Conservation (phyloP, 2,113 vertebrate species). For the Antennarius striatus region DNA sequence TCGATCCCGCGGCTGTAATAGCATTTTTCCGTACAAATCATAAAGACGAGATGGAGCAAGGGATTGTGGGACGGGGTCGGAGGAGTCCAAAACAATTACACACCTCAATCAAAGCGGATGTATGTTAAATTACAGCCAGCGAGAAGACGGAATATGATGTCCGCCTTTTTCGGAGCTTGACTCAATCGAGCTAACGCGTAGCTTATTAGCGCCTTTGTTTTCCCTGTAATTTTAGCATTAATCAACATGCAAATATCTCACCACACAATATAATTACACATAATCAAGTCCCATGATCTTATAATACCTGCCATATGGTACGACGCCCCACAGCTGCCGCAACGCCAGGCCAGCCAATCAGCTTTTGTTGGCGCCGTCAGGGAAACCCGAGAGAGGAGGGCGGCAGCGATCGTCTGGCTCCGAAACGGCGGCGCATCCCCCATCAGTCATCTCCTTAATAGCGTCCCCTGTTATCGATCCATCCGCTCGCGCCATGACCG, state of each 20-base stretch:
- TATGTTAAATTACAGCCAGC: conserved; percentile 43
- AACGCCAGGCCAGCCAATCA: conserved; percentile 33
- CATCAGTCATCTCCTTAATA: conserved; percentile 55
- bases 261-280: conserved; percentile 29
- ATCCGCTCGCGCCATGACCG: background rate
- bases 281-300: conserved; percentile 43
- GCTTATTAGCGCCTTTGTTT: conserved; percentile 3
- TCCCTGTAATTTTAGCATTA: background rate
- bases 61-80: conserved; percentile 29
- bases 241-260: conserved; percentile 32
- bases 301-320: conserved; percentile 47
- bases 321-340: conserved; percentile 45
- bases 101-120: conserved; percentile 38
- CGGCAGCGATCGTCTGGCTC: conserved; percentile 45
- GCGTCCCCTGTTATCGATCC: conserved; percentile 44
- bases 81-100: conserved; percentile 32
- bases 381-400: conserved; percentile 45
- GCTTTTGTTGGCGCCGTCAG: conserved; percentile 46
- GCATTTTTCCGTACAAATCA: conserved; percentile 63
- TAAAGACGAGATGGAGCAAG: conserved; percentile 33
- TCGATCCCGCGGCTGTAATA: conserved; percentile 60
- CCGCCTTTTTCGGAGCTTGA: background rate
- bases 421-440: conserved; percentile 46
- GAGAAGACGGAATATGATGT: conserved; percentile 20
- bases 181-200: background rate